Conservation (phyloP, 2,797 vertebrate species). For the Malacoraja senta region DNA sequence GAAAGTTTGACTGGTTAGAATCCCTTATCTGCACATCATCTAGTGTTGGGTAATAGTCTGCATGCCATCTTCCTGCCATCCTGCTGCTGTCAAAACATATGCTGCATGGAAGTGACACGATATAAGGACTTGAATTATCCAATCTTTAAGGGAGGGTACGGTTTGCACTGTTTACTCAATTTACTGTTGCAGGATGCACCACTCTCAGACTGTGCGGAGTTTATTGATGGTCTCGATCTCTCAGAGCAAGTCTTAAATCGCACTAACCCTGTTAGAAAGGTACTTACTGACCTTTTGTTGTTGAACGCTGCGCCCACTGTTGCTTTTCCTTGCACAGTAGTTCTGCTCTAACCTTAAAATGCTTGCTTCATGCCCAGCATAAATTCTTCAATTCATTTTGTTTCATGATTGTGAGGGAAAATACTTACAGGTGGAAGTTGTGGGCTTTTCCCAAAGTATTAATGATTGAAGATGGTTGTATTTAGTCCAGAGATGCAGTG, state of each 20-base stretch:
- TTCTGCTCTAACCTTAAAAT: conserved; percentile 33
- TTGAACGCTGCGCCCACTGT: conserved; percentile 39
- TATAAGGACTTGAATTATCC: conserved; percentile 49
- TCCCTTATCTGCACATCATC: conserved; percentile 58
- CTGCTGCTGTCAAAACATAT: conserved; percentile 39
- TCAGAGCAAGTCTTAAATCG: conserved; percentile 94
- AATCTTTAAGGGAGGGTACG: conserved; percentile 53
- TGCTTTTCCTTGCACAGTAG: conserved; percentile 40
- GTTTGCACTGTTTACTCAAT: conserved; percentile 82
- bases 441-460: background rate
- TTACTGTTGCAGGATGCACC: conserved; percentile 97
- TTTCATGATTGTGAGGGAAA: background rate
- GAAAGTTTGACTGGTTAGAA: conserved; percentile 44
- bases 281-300: conserved; percentile 68
- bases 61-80: conserved; percentile 41
- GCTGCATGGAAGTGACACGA: conserved; percentile 56
- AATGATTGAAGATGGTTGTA: too few species aligned
- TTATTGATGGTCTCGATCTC: conserved; percentile 94
- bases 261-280: conserved; percentile 96
- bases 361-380: background rate
- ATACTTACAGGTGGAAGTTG: background rate
- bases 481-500: background rate
- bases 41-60: conserved; percentile 23
- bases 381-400: background rate
- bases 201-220: conserved; percentile 99